A percentile compares a stretch with the other conserved stretches of the same genome.
phyloP scores from a whole-genome alignment of 2,888 invertebrate species.

The Leptogaster cylindrica region DNA sequence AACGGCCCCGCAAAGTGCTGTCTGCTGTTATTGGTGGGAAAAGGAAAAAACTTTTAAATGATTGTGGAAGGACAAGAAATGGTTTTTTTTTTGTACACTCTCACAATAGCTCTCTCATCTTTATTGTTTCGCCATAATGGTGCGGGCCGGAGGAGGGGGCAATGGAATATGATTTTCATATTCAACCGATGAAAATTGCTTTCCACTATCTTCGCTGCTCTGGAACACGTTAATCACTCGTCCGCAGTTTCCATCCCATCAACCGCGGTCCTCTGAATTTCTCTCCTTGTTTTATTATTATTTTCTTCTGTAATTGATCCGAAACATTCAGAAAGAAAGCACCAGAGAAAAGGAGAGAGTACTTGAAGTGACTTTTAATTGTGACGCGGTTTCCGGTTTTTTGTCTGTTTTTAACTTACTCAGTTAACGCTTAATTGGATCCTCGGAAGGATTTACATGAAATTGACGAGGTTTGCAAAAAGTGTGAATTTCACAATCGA shows the following conservation, averaged over 20 bases:
- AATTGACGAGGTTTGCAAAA: conserved; percentile 18
- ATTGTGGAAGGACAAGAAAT: conserved; percentile 36
- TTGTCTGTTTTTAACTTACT: too few species aligned
- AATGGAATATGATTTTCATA: conserved; percentile 46
- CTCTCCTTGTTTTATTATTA: too few species aligned
- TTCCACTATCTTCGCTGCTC: background rate
- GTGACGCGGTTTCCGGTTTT: conserved; percentile 15
- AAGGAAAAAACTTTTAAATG: conserved; percentile 32
- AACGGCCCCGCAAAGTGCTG: conserved; percentile 29
- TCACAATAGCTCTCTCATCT: conserved; percentile 44
- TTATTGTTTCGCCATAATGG: conserved; percentile 47
- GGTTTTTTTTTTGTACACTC: conserved; percentile 24
- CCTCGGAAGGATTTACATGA: conserved; percentile 25
- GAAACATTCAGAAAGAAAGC: conserved; percentile 14
- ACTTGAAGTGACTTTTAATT: conserved; percentile 27
- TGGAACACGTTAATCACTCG: background rate
- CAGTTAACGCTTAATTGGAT: conserved; percentile 35
- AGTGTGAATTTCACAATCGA: conserved; percentile 33
- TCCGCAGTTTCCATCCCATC: background rate
- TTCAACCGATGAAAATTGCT: conserved; percentile 38
- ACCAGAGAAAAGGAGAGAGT: background rate
- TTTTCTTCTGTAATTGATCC: conserved; percentile 24
- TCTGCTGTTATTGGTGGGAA: conserved; percentile 21
- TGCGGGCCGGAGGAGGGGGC: too few species aligned
- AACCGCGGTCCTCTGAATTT: background rate